These are phyloP conservation scores for Fabriciana adippe DNA, from an alignment of 2,888 invertebrate genomes.

Conservation along the genomic window DNA sequence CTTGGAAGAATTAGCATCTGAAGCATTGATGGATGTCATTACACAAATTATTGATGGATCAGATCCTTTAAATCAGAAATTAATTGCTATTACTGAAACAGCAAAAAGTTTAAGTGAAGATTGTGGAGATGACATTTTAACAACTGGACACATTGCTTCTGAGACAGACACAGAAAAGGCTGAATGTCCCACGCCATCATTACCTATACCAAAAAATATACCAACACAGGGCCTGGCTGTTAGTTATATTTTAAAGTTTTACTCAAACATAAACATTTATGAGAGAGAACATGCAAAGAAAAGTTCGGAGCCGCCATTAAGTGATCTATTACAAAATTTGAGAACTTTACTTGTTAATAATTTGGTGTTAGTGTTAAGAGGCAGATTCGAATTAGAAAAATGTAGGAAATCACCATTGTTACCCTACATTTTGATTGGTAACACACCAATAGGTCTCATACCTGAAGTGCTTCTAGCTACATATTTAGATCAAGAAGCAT, in stretches of 20 bases:
- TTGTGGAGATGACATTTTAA: slow-evolving; percentile 65
- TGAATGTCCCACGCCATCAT: slow-evolving; percentile 72
- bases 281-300: slow-evolving; percentile 89
- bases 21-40: slow-evolving; percentile 86
- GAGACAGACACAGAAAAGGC: slow-evolving; percentile 66
- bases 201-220: slow-evolving; percentile 69
- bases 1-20: slow-evolving; percentile 83
- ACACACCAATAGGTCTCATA: slow-evolving; percentile 88
- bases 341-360: slow-evolving; percentile 79
- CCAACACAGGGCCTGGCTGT: slow-evolving; percentile 71
- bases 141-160: slow-evolving; percentile 59
- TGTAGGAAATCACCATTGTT: slow-evolving; percentile 84
- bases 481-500: slow-evolving; percentile 82
- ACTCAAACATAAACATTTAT: slow-evolving; percentile 87
- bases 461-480: slow-evolving; percentile 85
- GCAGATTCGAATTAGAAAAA: slow-evolving; percentile 78
- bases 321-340: slow-evolving; percentile 84
- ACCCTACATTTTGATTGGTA: slow-evolving; percentile 86
- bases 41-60: slow-evolving; percentile 81
- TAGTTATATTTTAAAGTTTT: slow-evolving; percentile 78
- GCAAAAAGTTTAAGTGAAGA: slow-evolving; percentile 75
- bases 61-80: slow-evolving; percentile 81
- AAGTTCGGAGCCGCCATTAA: slow-evolving; percentile 88
- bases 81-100: slow-evolving; percentile 67
- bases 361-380: slow-evolving; percentile 83